phyloP scores from a whole-genome alignment of 2,113 vertebrate genomes.

The Notothenia coriiceps region DNA sequence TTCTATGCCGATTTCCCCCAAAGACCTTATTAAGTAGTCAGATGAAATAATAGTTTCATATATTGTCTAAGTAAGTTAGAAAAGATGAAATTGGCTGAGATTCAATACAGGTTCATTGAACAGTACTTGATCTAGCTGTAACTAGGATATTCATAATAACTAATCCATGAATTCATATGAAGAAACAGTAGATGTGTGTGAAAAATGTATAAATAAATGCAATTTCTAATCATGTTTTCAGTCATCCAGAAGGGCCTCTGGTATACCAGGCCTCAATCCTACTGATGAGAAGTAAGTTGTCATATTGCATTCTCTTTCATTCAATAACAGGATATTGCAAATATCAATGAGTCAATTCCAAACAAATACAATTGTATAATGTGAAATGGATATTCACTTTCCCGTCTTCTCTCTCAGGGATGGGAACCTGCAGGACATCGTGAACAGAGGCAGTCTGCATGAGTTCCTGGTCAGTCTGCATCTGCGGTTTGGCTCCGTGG shows the following conservation, averaged over 20 bases:
- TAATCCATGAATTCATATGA: not conserved
- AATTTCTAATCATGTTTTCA: slow-evolving; percentile 62
- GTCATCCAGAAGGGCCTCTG: slow-evolving; percentile 93
- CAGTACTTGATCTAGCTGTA: not conserved
- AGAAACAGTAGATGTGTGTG: too few species aligned
- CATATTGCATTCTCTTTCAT: not conserved
- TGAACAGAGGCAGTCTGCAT: slow-evolving; percentile 90
- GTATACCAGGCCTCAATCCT: slow-evolving; percentile 93
- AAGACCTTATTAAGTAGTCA: too few species aligned
- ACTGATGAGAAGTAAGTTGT: slow-evolving; percentile 94
- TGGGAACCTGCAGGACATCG: slow-evolving; percentile 95
- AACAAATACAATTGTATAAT: not conserved
- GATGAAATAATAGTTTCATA: too few species aligned
- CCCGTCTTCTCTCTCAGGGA: slow-evolving; percentile 82
- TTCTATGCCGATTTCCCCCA: not conserved
- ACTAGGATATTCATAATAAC: too few species aligned
- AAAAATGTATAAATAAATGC: not conserved
- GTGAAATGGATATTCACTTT: too few species aligned
- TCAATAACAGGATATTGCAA: not conserved
- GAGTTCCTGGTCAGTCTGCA: slow-evolving; percentile 94
- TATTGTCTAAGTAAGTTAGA: not conserved
- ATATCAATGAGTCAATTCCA: not conserved
- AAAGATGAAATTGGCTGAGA: not conserved
- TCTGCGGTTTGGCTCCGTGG: slow-evolving; percentile 90
- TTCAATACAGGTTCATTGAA: not conserved